These are phyloP conservation scores for Montipora efflorescens DNA, from an alignment of 64 coral and sea anemone species.

Conservation along the genomic window DNA sequence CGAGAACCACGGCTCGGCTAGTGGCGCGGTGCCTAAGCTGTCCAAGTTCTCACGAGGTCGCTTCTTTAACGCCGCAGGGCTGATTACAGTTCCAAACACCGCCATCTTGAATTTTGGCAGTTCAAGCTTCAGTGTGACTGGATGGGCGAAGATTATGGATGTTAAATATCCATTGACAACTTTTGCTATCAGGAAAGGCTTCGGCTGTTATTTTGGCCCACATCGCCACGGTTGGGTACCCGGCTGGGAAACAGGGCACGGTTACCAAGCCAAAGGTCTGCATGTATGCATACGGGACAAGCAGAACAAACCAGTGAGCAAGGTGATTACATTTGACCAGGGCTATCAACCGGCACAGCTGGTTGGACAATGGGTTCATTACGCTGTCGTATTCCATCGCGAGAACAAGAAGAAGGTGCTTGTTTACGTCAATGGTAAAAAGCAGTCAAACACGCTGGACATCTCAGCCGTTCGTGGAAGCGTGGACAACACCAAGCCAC, in stretches of 20 bases:
- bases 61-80: slow-evolving; percentile 6
- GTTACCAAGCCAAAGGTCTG: slow-evolving; percentile 56
- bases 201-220: too few relatives aligned
- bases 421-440: slow-evolving; percentile 20
- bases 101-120: slow-evolving; percentile 56
- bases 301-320: background rate
- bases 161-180: slow-evolving; percentile 37
- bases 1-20: too few relatives aligned
- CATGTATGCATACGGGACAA: slow-evolving; percentile 78
- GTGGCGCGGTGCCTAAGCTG: too few relatives aligned
- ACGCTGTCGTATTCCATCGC: slow-evolving; percentile 42
- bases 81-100: slow-evolving; percentile 29
- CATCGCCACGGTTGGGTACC: slow-evolving; percentile 32
- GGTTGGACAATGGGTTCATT: background rate
- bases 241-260: slow-evolving; percentile 73
- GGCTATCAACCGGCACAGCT: slow-evolving; percentile 55
- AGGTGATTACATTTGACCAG: slow-evolving; percentile 17
- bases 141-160: slow-evolving; percentile 57
- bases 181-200: too few relatives aligned
- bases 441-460: too few relatives aligned
- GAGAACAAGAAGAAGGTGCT: slow-evolving; percentile 12
- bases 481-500: too few relatives aligned
- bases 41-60: too few relatives aligned
- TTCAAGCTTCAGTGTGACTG: slow-evolving; percentile 8
- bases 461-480: too few relatives aligned